A percentile compares a stretch with the other conserved stretches of the same genome.
Evolutionary conservation across 1,140 invertebrate species (phyloP).

Genomic region (Pogonus chalceus): DNA sequence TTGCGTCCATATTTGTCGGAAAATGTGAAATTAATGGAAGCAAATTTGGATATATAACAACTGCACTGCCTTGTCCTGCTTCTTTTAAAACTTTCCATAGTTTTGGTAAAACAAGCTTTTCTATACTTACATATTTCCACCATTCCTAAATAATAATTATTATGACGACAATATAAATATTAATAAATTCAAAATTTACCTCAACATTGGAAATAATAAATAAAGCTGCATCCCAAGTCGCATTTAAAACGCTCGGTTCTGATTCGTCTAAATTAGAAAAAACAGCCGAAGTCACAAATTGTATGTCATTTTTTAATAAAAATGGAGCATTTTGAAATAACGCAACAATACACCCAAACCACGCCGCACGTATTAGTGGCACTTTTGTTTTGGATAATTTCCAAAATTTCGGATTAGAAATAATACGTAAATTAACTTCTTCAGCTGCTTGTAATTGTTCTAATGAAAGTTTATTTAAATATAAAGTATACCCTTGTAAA

Average conservation of each 20-base stretch:
- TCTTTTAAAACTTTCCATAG: slow-evolving; percentile 53
- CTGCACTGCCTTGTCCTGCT: slow-evolving; percentile 59
- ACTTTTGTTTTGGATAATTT: slow-evolving; percentile 51
- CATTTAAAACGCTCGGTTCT: slow-evolving; percentile 52
- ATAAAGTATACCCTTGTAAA: slow-evolving; percentile 54
- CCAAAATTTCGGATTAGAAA: slow-evolving; percentile 61
- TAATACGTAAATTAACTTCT: slow-evolving; percentile 41
- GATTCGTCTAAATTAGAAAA: slow-evolving; percentile 61
- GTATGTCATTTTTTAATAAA: slow-evolving; percentile 40
- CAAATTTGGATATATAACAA: slow-evolving; percentile 58
- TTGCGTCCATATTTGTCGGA: slow-evolving; percentile 42
- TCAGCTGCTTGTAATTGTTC: slow-evolving; percentile 41
- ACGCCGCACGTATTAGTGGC: slow-evolving; percentile 46
- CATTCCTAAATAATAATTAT: slow-evolving; percentile 50
- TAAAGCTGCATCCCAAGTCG: slow-evolving; percentile 62
- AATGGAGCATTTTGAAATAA: slow-evolving; percentile 44
- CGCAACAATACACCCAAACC: slow-evolving; percentile 53
- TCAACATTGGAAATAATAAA: slow-evolving; percentile 46
- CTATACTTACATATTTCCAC: slow-evolving; percentile 54
- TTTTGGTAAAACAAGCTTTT: slow-evolving; percentile 61
- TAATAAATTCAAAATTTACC: slow-evolving; percentile 36
- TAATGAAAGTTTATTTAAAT: slow-evolving; percentile 42
- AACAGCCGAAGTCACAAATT: slow-evolving; percentile 46
- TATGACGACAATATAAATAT: background rate
- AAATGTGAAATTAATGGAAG: slow-evolving; percentile 64